These are phyloP conservation scores for Pseudomyrmex sp. DNA, from an alignment of 1,140 invertebrate genomes.

Conservation along the genomic window DNA sequence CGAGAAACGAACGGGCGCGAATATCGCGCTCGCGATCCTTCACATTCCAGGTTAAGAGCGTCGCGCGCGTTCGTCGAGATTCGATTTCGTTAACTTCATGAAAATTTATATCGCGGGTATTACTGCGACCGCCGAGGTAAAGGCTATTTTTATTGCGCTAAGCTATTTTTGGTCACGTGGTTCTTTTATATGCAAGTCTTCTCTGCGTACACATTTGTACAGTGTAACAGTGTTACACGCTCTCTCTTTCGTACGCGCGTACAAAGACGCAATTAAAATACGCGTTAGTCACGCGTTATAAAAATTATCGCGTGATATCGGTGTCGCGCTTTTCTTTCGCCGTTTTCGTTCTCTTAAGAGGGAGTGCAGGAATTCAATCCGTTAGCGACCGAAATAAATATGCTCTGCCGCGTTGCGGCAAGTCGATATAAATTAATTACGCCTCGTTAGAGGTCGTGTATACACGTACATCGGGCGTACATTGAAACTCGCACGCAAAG, in stretches of 20 bases:
- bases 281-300: conserved; percentile 42
- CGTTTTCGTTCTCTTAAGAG: neutral
- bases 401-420: conserved; percentile 26
- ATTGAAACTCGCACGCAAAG: conserved; percentile 9
- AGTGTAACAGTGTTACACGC: too few species aligned
- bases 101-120: conserved; percentile 44
- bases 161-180: conserved; percentile 7
- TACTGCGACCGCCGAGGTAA: neutral
- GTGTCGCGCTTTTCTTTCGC: too few species aligned
- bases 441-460: conserved; percentile 22
- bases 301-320: neutral
- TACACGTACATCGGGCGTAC: neutral
- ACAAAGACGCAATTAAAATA: too few species aligned
- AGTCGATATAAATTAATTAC: conserved; percentile 68
- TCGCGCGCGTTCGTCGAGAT: conserved; percentile 19
- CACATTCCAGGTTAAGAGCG: conserved; percentile 69
- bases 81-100: conserved; percentile 49
- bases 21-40: conserved; percentile 63
- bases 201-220: too few species aligned
- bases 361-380: conserved; percentile 52
- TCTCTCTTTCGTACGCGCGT: too few species aligned
- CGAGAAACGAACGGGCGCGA: conserved; percentile 31
- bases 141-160: conserved; percentile 31
- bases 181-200: neutral
- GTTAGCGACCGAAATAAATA: conserved; percentile 68